A percentile compares a stretch with the other conserved stretches of the same genome.
These are phyloP conservation scores for Cheilosia scutellata DNA, from an alignment of 2,888 invertebrate genomes.

Conservation along the genomic window DNA sequence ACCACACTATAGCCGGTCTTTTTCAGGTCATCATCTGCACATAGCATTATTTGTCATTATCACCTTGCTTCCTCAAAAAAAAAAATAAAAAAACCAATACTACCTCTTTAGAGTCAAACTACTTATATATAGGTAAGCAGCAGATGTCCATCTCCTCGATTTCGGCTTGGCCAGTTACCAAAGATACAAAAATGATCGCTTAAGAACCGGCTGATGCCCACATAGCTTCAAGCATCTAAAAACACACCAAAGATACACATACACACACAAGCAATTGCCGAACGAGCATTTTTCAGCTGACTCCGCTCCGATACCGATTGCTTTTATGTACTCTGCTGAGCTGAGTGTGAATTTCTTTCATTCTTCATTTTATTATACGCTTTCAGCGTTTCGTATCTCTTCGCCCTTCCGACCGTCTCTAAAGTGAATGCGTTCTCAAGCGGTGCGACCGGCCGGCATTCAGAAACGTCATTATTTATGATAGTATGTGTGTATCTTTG, in stretches of 20 bases:
- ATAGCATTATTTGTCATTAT: conserved; percentile 50
- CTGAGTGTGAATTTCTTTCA: conserved; percentile 9
- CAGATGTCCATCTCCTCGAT: conserved; percentile 24
- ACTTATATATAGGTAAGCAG: not conserved
- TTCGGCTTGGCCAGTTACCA: conserved; percentile 4
- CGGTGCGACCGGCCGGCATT: conserved; percentile 37
- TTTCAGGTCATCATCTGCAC: conserved; percentile 49
- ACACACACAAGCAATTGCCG: not conserved
- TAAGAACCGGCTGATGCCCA: conserved; percentile 33
- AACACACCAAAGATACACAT: not conserved
- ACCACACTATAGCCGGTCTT: conserved; percentile 14
- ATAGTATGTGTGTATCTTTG: conserved; percentile 1
- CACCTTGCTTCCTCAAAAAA: conserved; percentile 28
- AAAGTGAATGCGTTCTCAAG: conserved; percentile 52
- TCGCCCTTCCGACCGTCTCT: too few species aligned
- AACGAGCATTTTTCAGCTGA: conserved; percentile 20
- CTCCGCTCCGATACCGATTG: not conserved
- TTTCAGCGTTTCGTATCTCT: not conserved
- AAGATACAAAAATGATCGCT: conserved; percentile 36
- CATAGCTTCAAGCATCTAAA: not conserved
- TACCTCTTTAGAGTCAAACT: not conserved
- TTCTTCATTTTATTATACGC: not conserved
- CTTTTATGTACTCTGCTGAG: conserved; percentile 1
- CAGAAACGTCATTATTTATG: conserved; percentile 47
- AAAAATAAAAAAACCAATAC: conserved; percentile 23